Evolutionary conservation across 2,888 invertebrate species (phyloP).

Genomic region (Lithophane ornitopus): DNA sequence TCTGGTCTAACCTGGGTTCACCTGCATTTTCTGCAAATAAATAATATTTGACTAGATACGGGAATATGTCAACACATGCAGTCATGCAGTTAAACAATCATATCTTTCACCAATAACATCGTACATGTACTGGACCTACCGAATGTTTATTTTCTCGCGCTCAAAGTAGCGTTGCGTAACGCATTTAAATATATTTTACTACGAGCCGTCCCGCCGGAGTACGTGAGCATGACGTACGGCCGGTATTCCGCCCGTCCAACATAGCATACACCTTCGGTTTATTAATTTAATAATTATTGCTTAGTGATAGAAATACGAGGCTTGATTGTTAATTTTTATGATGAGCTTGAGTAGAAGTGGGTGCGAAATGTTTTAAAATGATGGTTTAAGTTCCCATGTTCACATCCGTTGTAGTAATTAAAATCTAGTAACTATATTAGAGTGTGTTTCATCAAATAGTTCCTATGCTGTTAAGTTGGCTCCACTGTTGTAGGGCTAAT

Average conservation of each 20-base stretch:
- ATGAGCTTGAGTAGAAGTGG: not conserved
- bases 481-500: no score
- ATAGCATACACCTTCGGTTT: constrained; percentile 6
- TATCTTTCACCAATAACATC: not conserved
- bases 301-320: constrained; percentile 11
- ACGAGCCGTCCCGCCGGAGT: constrained; percentile 33
- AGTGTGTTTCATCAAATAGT: no score
- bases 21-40: not conserved
- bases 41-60: not conserved
- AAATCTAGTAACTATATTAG: not conserved
- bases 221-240: constrained; percentile 43
- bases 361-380: not conserved
- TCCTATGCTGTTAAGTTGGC: no score
- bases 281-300: constrained; percentile 42
- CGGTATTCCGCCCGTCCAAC: constrained; percentile 16
- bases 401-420: not conserved
- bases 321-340: not conserved
- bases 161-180: constrained; percentile 47
- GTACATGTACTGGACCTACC: constrained; percentile 6
- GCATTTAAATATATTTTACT: constrained; percentile 58
- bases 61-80: not conserved
- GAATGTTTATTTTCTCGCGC: not conserved
- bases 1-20: not conserved
- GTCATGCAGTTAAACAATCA: not conserved
- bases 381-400: not conserved